phyloP scores from a whole-genome alignment of 2,797 vertebrate genomes.

The Lacerta agilis region DNA sequence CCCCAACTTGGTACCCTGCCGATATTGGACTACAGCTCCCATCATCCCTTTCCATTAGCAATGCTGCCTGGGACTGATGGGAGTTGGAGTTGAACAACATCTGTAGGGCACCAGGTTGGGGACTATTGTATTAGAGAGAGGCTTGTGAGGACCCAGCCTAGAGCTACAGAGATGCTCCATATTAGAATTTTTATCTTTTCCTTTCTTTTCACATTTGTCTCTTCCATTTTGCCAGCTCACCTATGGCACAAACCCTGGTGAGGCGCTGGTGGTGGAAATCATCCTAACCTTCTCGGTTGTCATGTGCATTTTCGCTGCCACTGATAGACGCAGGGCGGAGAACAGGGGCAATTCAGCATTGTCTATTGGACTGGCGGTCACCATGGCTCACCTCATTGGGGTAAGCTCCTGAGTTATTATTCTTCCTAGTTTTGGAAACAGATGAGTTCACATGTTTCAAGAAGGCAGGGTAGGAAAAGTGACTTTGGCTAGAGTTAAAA shows the following conservation, averaged over 20 bases:
- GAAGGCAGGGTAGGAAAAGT: not conserved
- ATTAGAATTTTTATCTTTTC: not conserved
- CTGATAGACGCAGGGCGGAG: not conserved
- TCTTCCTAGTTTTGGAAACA: not conserved
- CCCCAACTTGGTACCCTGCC: too few species aligned
- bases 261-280: not conserved
- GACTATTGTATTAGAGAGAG: not conserved
- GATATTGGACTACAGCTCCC: too few species aligned
- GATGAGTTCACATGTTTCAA: not conserved
- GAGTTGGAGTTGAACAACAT: too few species aligned
- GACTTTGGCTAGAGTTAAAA: not conserved
- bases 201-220: not conserved
- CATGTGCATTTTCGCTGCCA: slow-evolving; percentile 16
- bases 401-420: slow-evolving; percentile 8
- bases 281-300: slow-evolving; percentile 13
- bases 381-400: slow-evolving; percentile 3
- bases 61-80: too few species aligned
- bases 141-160: not conserved
- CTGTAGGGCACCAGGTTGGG: too few species aligned
- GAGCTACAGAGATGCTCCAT: not conserved
- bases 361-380: slow-evolving; percentile 4
- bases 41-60: too few species aligned
- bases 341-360: not conserved
- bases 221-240: not conserved
- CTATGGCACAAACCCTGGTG: not conserved